A percentile compares a stretch with the other conserved stretches of the same genome.
Conservation (phyloP, 2,888 invertebrate species). For the Boloria euphrosyne region DNA sequence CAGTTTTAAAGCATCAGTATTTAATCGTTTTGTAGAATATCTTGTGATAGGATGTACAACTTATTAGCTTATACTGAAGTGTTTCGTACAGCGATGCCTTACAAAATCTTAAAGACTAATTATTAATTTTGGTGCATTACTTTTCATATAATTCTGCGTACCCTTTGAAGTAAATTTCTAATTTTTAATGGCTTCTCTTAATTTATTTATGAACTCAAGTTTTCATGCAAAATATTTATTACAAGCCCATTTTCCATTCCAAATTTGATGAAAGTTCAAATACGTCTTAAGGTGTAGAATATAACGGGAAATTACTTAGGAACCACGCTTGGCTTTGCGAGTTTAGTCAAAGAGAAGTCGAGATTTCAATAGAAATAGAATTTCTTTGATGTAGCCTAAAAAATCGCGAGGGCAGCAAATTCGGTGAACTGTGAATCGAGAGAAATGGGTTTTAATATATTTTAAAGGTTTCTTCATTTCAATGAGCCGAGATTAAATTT, state of each 20-base stretch:
- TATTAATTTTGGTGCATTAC: too few relatives aligned
- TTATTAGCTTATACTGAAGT: too few relatives aligned
- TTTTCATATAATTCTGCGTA: too few relatives aligned
- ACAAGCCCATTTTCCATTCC: conserved; percentile 3
- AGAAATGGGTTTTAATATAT: conserved; percentile 33
- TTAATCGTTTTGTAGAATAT: too few relatives aligned
- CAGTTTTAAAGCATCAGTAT: not conserved
- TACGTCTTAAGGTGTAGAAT: conserved; percentile 40
- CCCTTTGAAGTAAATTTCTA: too few relatives aligned
- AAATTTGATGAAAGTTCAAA: conserved; percentile 32
- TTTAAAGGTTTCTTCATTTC: conserved; percentile 28
- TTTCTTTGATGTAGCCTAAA: conserved; percentile 62
- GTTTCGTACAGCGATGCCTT: too few relatives aligned
- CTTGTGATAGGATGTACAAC: too few relatives aligned
- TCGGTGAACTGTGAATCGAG: conserved; percentile 30
- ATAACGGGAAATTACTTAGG: conserved; percentile 60
- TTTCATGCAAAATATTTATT: too few relatives aligned
- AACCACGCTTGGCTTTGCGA: conserved; percentile 56
- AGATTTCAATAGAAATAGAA: conserved; percentile 58
- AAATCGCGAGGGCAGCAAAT: conserved; percentile 43
- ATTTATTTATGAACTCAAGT: too few relatives aligned
- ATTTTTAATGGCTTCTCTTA: too few relatives aligned
- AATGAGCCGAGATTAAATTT: conserved; percentile 13
- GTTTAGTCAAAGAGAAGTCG: conserved; percentile 58
- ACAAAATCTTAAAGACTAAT: too few relatives aligned